A percentile compares a stretch with the other conserved stretches of the same genome.
phyloP scores from a whole-genome alignment of 2,888 invertebrate species.

The Nudaria mundana region DNA sequence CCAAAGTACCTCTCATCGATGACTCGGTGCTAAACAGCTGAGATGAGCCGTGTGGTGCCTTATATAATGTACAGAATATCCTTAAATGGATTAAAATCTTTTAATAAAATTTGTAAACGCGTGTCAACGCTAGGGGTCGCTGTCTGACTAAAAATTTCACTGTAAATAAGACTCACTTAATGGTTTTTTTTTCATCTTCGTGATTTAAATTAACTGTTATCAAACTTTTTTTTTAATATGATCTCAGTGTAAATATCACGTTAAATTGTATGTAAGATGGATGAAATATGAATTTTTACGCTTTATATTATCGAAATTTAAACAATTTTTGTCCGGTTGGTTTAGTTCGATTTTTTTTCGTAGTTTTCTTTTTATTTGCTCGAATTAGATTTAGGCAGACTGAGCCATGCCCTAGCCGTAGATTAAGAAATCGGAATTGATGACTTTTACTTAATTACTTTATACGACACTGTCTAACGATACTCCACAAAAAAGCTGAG shows the following conservation, averaged over 20 bases:
- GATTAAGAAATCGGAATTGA: slow-evolving; percentile 29
- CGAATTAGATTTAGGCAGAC: slow-evolving; percentile 11
- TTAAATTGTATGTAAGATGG: slow-evolving; percentile 1
- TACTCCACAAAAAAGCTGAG: too few species aligned
- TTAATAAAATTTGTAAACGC: slow-evolving; percentile 36
- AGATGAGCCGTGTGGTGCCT: slow-evolving; percentile 49
- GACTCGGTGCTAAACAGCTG: slow-evolving; percentile 63
- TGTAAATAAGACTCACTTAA: slow-evolving; percentile 27
- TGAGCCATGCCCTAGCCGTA: slow-evolving; percentile 34
- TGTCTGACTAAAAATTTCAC: slow-evolving; percentile 23
- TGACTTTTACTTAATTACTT: slow-evolving; percentile 30
- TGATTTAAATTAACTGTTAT: too few species aligned
- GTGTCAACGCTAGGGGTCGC: slow-evolving; percentile 24
- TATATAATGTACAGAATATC: slow-evolving; percentile 46
- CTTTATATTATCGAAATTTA: slow-evolving; percentile 1
- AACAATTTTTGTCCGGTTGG: too few species aligned
- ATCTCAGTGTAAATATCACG: background rate
- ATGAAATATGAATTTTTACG: slow-evolving; percentile 1
- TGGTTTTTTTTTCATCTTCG: slow-evolving; percentile 17
- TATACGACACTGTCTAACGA: slow-evolving; percentile 26
- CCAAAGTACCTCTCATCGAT: slow-evolving; percentile 86
- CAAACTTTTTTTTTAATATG: slow-evolving; percentile 16
- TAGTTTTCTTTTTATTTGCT: slow-evolving; percentile 1
- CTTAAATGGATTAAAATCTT: slow-evolving; percentile 62
- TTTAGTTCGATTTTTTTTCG: background rate